phyloP scores from a whole-genome alignment of 2,888 invertebrate genomes.

The Spilarctia lutea region DNA sequence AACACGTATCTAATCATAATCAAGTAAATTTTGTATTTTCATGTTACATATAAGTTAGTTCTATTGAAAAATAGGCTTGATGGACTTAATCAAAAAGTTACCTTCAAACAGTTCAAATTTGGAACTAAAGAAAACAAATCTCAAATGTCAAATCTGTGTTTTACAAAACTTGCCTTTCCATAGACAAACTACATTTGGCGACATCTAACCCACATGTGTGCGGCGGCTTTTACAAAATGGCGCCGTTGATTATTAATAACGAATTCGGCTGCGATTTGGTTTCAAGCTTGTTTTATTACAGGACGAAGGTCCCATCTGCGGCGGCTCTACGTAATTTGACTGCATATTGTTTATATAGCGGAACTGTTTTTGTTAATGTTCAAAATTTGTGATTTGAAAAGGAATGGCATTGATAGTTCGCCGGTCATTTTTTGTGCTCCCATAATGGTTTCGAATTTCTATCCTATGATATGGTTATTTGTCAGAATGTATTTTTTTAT shows the following conservation, averaged over 20 bases:
- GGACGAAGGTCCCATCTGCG: slow-evolving; percentile 78
- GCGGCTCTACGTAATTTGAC: slow-evolving; percentile 72
- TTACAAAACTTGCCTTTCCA: slow-evolving; percentile 22
- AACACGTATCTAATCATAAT: neutral
- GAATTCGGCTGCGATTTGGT: slow-evolving; percentile 77
- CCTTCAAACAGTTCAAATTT: neutral
- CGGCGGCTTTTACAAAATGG: slow-evolving; percentile 74
- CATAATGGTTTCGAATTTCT: slow-evolving; percentile 42
- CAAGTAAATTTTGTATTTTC: neutral
- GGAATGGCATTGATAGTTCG: slow-evolving; percentile 49
- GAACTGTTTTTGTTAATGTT: slow-evolving; percentile 72
- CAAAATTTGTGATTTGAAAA: slow-evolving; percentile 54
- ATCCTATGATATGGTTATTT: slow-evolving; percentile 21
- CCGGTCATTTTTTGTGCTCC: slow-evolving; percentile 41
- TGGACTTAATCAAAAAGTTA: neutral
- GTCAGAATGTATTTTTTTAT: neutral
- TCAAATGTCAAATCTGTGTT: neutral
- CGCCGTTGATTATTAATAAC: slow-evolving; percentile 85
- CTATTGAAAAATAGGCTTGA: neutral
- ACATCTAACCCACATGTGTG: slow-evolving; percentile 60
- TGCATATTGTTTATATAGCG: slow-evolving; percentile 79
- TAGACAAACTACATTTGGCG: slow-evolving; percentile 43
- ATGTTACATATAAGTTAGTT: neutral
- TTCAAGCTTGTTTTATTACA: slow-evolving; percentile 76
- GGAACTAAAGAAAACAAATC: neutral